phyloP scores from a whole-genome alignment of 2,888 invertebrate species.

The Athripsodes cinereus region DNA sequence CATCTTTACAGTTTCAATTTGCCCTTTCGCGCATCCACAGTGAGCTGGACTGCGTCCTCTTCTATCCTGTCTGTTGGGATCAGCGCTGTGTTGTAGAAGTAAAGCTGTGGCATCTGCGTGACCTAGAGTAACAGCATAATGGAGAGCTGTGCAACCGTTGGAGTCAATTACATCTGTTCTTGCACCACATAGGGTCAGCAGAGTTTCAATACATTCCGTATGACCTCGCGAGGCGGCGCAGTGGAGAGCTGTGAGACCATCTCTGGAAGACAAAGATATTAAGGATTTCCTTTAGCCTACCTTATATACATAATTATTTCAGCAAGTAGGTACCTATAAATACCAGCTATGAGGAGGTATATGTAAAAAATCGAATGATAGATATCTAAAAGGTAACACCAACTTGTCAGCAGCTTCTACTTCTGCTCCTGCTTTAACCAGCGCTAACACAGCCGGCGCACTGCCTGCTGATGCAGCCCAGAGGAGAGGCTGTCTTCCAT shows the following conservation, averaged over 20 bases:
- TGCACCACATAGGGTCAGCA: conserved; percentile 83
- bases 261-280: conserved; percentile 40
- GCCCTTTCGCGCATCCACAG: conserved; percentile 94
- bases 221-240: conserved; percentile 97
- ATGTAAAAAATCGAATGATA: not conserved
- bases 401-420: conserved; percentile 76
- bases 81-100: conserved; percentile 82
- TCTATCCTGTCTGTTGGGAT: conserved; percentile 87
- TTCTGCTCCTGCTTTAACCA: conserved; percentile 81
- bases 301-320: not conserved
- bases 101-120: conserved; percentile 90
- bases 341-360: not conserved
- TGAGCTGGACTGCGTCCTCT: conserved; percentile 91
- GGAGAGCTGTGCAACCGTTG: conserved; percentile 93
- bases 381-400: not conserved
- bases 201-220: conserved; percentile 81
- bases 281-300: not conserved
- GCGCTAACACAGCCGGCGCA: conserved; percentile 80
- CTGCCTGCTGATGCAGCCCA: conserved; percentile 99
- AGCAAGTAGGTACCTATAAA: not conserved
- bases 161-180: conserved; percentile 85
- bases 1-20: conserved; percentile 78
- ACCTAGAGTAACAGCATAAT: conserved; percentile 94
- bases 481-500: conserved; percentile 87
- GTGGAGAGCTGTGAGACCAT: conserved; percentile 91